These are phyloP conservation scores for Nesidiocoris tenuis DNA, from an alignment of 2,888 invertebrate species.

Conservation along the genomic window DNA sequence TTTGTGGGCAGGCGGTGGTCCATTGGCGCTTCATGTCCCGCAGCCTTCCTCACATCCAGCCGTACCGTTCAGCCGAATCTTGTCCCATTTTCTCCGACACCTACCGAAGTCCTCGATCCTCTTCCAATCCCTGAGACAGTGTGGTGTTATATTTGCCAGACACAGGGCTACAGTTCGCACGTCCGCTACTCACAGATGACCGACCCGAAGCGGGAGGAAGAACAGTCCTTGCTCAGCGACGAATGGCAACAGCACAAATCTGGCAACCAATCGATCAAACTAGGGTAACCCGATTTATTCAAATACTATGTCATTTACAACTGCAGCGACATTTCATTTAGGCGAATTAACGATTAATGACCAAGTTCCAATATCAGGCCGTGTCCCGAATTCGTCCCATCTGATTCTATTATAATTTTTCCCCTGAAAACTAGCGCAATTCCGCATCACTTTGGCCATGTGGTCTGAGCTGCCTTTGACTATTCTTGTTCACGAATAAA, in stretches of 20 bases:
- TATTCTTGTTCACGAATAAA: too few relatives aligned
- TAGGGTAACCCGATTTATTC: conserved; percentile 70
- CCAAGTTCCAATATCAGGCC: too few relatives aligned
- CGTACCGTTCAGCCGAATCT: too few relatives aligned
- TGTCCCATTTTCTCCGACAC: too few relatives aligned
- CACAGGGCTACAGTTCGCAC: conserved; percentile 45
- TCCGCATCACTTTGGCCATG: conserved; percentile 37
- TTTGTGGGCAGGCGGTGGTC: too few relatives aligned
- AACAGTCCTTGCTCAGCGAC: conserved; percentile 93
- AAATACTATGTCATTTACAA: background rate
- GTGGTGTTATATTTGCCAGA: conserved; percentile 69
- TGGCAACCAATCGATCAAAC: conserved; percentile 94
- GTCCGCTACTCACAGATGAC: conserved; percentile 75
- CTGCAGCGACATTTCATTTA: background rate
- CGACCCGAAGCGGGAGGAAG: conserved; percentile 93
- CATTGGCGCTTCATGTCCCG: too few relatives aligned
- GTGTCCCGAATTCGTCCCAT: too few relatives aligned
- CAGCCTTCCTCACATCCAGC: too few relatives aligned
- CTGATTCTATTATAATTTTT: too few relatives aligned
- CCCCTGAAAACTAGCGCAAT: too few relatives aligned
- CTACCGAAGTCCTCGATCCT: conserved; percentile 6
- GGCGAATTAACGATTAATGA: background rate
- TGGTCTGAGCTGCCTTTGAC: conserved; percentile 35
- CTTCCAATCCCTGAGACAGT: conserved; percentile 40
- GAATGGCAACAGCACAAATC: conserved; percentile 92